Conservation (phyloP, 2,113 vertebrate genomes). For the Sapayoa aenigma region DNA sequence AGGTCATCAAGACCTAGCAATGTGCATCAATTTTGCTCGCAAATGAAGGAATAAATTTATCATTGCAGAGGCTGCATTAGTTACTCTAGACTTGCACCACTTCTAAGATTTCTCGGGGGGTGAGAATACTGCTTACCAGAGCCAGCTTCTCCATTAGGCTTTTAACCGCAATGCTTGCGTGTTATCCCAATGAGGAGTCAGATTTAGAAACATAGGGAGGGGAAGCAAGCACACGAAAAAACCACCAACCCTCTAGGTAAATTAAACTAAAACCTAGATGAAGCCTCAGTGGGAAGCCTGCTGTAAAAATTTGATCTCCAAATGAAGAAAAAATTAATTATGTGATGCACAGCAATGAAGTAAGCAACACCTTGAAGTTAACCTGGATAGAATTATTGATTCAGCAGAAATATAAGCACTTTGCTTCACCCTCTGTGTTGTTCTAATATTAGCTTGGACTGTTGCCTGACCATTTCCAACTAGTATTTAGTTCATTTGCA, state of each 20-base stretch:
- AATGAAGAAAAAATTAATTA: constrained; percentile 45
- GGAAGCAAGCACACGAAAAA: not conserved
- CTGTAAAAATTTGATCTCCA: not conserved
- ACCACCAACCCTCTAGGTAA: constrained; percentile 28
- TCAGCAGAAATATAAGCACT: constrained; percentile 42
- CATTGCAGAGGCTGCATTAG: constrained; percentile 17
- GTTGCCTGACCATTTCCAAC: constrained; percentile 48
- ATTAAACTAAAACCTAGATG: constrained; percentile 50
- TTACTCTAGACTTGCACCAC: constrained; percentile 25
- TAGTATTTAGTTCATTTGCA: constrained; percentile 33
- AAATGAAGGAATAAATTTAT: constrained; percentile 57
- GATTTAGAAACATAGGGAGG: constrained; percentile 26
- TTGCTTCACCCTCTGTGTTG: not conserved
- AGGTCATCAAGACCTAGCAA: constrained; percentile 32
- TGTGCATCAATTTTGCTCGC: not conserved
- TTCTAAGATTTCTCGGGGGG: constrained; percentile 63
- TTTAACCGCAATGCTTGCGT: constrained; percentile 42
- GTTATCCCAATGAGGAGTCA: constrained; percentile 34
- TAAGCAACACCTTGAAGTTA: constrained; percentile 40
- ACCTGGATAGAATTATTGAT: constrained; percentile 36
- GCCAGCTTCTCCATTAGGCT: constrained; percentile 59
- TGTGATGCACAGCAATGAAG: constrained; percentile 22
- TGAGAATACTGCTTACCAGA: constrained; percentile 43
- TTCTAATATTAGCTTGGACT: constrained; percentile 41
- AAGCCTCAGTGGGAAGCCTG: constrained; percentile 23